Percentiles rank a stretch among this genome's conserved stretches.
phyloP scores from a whole-genome alignment of 2,797 vertebrate species.

The Gila robusta region DNA sequence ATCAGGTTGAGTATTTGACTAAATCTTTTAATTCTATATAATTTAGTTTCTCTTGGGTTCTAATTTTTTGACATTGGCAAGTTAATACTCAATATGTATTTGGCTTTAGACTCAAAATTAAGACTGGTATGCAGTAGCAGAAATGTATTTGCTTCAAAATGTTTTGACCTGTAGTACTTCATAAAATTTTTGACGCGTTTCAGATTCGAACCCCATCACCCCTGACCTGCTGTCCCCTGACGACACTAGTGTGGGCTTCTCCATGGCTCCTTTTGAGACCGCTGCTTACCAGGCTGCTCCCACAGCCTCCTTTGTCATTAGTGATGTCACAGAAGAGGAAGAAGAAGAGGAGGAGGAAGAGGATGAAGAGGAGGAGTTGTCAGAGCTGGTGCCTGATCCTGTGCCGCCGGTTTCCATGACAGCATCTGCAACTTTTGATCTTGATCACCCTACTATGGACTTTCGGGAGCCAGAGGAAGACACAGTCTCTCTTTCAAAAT shows the following conservation, averaged over 20 bases:
- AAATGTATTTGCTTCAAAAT: slow-evolving; percentile 28
- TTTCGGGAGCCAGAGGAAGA: slow-evolving; percentile 90
- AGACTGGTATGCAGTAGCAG: neutral
- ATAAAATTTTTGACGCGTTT: neutral
- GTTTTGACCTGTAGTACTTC: neutral
- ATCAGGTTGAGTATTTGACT: slow-evolving; percentile 76
- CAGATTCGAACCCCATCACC: slow-evolving; percentile 84
- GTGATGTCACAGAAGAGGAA: slow-evolving; percentile 92
- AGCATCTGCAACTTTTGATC: slow-evolving; percentile 89
- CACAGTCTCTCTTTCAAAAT: slow-evolving; percentile 94
- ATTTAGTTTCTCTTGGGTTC: neutral
- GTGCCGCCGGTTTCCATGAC: slow-evolving; percentile 85
- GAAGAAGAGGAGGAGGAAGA: slow-evolving; percentile 86
- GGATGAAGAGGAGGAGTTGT: slow-evolving; percentile 89
- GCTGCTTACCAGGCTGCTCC: slow-evolving; percentile 87
- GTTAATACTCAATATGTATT: neutral
- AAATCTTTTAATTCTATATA: slow-evolving; percentile 55
- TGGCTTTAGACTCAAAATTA: neutral
- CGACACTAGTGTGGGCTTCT: slow-evolving; percentile 93
- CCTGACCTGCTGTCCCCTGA: slow-evolving; percentile 94
- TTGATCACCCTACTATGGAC: slow-evolving; percentile 85
- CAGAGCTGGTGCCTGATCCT: slow-evolving; percentile 92
- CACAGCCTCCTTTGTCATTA: slow-evolving; percentile 96
- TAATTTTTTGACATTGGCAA: neutral
- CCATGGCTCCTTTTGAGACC: slow-evolving; percentile 90